These are phyloP conservation scores for Petroica traversi DNA, from an alignment of 2,113 vertebrate genomes.

Conservation along the genomic window DNA sequence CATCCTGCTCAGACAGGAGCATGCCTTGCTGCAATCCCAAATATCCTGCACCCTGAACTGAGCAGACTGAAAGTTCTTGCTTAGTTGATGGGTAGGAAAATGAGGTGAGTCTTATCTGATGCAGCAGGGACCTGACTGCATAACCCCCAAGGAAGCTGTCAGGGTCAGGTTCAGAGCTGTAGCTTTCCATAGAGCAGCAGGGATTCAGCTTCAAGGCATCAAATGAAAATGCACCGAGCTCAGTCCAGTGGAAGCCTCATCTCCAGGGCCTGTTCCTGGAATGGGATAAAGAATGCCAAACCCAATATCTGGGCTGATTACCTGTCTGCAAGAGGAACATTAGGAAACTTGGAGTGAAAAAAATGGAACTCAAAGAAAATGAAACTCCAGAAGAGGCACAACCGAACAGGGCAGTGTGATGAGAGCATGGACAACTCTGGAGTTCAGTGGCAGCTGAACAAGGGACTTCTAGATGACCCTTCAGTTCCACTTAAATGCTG, in stretches of 20 bases:
- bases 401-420: rapidly evolving
- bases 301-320: not conserved
- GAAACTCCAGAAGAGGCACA: not conserved
- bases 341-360: not conserved
- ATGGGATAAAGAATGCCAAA: not conserved
- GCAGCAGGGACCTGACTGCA: not conserved
- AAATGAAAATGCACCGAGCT: not conserved
- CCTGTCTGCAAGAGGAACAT: not conserved
- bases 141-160: not conserved
- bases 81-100: not conserved
- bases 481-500: not conserved
- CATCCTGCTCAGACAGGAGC: not conserved
- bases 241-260: not conserved
- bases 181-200: not conserved
- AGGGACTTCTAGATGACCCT: not conserved
- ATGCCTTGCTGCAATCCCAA: not conserved
- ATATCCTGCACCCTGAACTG: not conserved
- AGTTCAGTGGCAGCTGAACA: not conserved
- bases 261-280: not conserved
- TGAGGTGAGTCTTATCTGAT: not conserved
- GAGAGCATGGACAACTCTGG: not conserved
- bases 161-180: not conserved
- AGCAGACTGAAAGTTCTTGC: not conserved
- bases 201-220: not conserved
- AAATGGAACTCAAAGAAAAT: not conserved